Conservation (phyloP, 2,113 vertebrate species). For the Rhodinocichla rosea region DNA sequence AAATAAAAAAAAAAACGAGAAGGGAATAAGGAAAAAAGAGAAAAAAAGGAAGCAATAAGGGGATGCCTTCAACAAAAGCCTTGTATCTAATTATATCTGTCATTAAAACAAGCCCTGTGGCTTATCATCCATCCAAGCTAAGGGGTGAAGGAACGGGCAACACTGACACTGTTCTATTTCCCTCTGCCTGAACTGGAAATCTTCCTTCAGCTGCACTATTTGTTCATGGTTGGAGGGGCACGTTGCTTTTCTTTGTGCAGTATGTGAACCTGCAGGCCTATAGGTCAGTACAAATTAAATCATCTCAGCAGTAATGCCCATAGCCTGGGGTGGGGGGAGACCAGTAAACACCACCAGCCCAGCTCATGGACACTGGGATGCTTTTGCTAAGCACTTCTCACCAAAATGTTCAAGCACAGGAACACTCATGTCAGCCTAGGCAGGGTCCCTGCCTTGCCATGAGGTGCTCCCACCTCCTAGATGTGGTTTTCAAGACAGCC, state of each 20-base stretch:
- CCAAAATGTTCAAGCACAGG: neutral
- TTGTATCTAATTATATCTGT: neutral
- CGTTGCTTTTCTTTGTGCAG: neutral
- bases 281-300: neutral
- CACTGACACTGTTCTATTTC: neutral
- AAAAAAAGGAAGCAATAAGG: neutral
- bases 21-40: neutral
- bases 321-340: neutral
- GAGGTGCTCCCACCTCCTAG: neutral
- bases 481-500: neutral
- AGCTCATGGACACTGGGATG: neutral
- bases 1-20: neutral
- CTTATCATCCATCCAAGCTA: neutral
- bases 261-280: neutral
- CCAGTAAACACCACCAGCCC: neutral
- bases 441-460: neutral
- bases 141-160: neutral
- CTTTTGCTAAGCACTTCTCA: neutral
- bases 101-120: neutral
- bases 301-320: neutral
- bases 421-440: rapidly evolving
- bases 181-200: neutral
- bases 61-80: neutral
- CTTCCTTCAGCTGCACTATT: neutral
- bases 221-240: neutral